phyloP scores from a whole-genome alignment of 2,113 vertebrate genomes.

The Otus sunia region DNA sequence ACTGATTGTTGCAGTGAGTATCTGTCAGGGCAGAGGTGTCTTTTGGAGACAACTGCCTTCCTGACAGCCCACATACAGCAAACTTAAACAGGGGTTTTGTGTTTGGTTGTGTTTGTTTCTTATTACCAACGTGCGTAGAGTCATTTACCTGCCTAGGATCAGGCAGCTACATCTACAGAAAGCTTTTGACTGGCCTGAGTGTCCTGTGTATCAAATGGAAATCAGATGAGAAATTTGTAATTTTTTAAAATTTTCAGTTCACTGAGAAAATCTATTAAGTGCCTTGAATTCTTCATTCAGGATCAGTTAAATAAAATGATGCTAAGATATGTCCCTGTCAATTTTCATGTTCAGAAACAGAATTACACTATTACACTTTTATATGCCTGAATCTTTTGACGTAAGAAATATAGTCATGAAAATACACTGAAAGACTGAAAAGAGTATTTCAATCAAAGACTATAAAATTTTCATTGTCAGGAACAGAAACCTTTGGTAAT shows the following conservation, averaged over 20 bases:
- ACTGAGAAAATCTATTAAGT: not conserved
- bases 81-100: not conserved
- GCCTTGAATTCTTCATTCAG: not conserved
- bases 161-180: not conserved
- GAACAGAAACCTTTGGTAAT: not conserved
- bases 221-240: not conserved
- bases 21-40: not conserved
- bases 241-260: not conserved
- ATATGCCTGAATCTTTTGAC: not conserved
- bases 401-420: not conserved
- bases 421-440: not conserved
- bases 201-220: not conserved
- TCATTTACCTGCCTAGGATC: not conserved
- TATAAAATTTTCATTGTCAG: not conserved
- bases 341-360: not conserved
- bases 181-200: not conserved
- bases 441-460: not conserved
- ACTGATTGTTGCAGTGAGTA: not conserved
- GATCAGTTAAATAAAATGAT: not conserved
- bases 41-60: not conserved
- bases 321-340: not conserved
- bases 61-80: not conserved
- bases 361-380: not conserved
- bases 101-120: not conserved
- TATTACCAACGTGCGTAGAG: rapidly evolving